phyloP scores from a whole-genome alignment of 2,888 invertebrate genomes.

The Eudemis profundana region DNA sequence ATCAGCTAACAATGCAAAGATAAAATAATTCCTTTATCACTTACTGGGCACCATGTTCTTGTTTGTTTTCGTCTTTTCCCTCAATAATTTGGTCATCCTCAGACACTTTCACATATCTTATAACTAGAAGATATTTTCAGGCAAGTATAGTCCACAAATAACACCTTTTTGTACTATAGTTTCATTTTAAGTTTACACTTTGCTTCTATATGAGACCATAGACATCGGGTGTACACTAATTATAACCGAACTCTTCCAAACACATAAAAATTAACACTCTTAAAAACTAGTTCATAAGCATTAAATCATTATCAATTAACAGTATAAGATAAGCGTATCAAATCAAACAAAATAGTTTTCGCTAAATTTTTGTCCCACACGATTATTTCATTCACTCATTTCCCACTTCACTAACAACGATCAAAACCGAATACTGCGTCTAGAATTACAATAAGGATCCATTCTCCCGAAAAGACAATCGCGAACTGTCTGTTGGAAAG shows the following conservation, averaged over 20 bases:
- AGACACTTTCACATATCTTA: neutral
- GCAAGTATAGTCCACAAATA: neutral
- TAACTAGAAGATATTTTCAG: neutral
- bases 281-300: no score
- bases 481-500: conserved; percentile 6
- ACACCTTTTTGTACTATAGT: no score
- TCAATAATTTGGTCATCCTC: conserved; percentile 1
- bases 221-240: no score
- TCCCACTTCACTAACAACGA: conserved; percentile 1
- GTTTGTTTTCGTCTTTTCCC: conserved; percentile 4
- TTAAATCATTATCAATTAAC: no score
- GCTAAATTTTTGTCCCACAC: no score
- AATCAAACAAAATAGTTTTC: no score
- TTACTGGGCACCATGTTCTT: conserved; percentile 16
- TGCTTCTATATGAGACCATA: no score
- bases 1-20: neutral
- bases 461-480: conserved; percentile 8
- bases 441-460: conserved; percentile 5
- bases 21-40: neutral
- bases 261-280: no score
- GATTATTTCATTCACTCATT: neutral
- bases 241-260: no score
- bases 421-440: neutral
- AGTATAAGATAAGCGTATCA: no score
- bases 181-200: no score